Evolutionary conservation across 2,888 invertebrate genomes (phyloP), one percentile per base, ranked within the genome.

Genomic region (Mythimna lalbum): DNA sequence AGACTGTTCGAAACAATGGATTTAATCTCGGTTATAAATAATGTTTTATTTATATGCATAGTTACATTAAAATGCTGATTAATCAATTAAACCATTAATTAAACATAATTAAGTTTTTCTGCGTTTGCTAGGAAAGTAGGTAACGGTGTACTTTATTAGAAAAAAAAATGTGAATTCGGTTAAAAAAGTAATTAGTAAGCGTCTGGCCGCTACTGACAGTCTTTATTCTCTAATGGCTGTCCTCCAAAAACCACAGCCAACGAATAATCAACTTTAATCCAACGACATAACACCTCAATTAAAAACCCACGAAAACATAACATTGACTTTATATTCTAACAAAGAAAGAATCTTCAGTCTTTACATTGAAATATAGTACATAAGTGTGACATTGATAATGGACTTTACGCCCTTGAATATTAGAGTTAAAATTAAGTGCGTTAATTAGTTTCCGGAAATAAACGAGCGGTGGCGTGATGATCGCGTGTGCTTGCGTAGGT

Each of bases 391-490:
- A 68, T 55, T 64, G 72, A 84, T 76, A 73, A 74, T 82, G 66
- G 53, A 79, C 82, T 77, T 76, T 88, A 80, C 55, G 43, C 65
- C 80, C 83, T 87, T 85, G 84, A 83, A 76, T 75, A 84, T 79
- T 90, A 88, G 66, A 86, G 86, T 87, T 73, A 81, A 85, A 80
- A 88, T 88, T 86, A 70, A 81, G 62, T 39, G 55, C 63, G 75
- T 69, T 64, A 67, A 52, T 73, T 76, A 71, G 83, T 83, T 84
- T 84, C 84, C 90, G 90, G 90, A 90, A 90, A 91, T 90, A 90
- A 84, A 83, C 62, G 43, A 39, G 83, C 76, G 81, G 93, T 95
- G 94, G 95, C 94, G 93, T 94, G 95, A 95, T 93, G 85, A 85
- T 88, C 89, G 90, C 90, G 90, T 90, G 86, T 89, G 89, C 86